Conservation (phyloP, 2,113 vertebrate genomes). For the Corythornis madagascariensis region DNA sequence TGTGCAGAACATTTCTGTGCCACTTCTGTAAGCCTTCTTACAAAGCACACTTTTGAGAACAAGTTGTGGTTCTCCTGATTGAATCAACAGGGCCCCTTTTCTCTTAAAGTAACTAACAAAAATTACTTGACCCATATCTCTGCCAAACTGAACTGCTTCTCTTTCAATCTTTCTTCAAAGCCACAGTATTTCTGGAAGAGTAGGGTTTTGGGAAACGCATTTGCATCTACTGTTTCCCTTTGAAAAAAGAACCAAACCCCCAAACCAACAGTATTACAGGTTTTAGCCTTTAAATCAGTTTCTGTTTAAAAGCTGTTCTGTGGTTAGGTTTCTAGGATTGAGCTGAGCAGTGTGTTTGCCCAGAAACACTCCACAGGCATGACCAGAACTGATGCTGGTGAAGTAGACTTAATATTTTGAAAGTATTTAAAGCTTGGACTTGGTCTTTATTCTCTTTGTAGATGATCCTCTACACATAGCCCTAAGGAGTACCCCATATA, state of each 20-base stretch:
- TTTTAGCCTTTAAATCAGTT: not conserved
- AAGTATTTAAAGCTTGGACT: conserved; percentile 41
- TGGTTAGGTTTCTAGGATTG: not conserved
- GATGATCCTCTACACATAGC: conserved; percentile 69
- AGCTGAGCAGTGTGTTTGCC: not conserved
- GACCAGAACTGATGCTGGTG: not conserved
- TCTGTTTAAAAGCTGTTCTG: not conserved
- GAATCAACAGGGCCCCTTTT: not conserved
- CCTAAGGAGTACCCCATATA: conserved; percentile 68
- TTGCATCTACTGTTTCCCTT: not conserved
- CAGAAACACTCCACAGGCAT: accelerated
- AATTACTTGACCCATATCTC: not conserved
- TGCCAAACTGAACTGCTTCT: not conserved
- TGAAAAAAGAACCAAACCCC: not conserved
- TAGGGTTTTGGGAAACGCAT: not conserved
- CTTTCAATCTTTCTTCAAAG: not conserved
- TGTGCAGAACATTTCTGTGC: not conserved
- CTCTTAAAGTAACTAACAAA: not conserved
- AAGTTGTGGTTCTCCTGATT: not conserved
- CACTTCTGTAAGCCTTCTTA: not conserved
- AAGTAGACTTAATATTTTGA: not conserved
- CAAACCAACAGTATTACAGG: not conserved
- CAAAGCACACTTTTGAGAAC: not conserved
- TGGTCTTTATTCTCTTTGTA: conserved; percentile 62
- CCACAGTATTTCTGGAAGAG: not conserved